Evolutionary conservation across 2,113 vertebrate genomes (phyloP).

Genomic region (Cephalopterus ornatus): DNA sequence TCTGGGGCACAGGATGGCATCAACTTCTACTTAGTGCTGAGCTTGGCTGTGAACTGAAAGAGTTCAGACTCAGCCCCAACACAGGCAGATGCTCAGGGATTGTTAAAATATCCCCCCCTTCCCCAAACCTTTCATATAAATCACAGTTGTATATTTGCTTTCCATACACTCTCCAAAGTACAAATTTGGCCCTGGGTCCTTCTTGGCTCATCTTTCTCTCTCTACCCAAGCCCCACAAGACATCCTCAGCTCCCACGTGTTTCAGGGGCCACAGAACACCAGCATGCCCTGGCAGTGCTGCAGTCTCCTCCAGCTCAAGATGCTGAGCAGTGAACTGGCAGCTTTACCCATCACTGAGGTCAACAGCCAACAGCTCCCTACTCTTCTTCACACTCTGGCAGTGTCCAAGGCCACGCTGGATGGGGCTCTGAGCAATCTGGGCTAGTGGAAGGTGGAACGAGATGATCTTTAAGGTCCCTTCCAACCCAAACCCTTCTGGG

Average conservation of each 20-base stretch:
- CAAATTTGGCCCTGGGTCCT: neutral
- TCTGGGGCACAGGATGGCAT: neutral
- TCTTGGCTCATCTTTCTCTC: neutral
- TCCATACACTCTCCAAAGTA: neutral
- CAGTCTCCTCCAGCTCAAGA: neutral
- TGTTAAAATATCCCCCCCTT: neutral
- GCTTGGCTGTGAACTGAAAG: neutral
- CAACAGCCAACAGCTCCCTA: neutral
- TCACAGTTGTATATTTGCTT: neutral
- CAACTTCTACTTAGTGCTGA: neutral
- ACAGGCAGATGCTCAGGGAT: fast-evolving
- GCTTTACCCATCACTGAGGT: neutral
- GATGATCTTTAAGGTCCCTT: neutral
- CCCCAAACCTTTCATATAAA: neutral
- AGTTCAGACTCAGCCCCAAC: neutral
- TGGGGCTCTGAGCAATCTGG: neutral
- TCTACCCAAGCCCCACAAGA: neutral
- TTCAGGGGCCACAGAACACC: neutral
- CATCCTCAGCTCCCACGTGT: neutral
- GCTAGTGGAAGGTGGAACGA: neutral
- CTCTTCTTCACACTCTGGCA: neutral
- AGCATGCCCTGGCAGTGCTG: neutral
- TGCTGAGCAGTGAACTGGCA: neutral
- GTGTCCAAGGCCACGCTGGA: neutral
- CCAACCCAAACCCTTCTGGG: neutral